Percentiles rank a stretch among this genome's conserved stretches.
Conservation (phyloP, 2,113 vertebrate species). For the Benthochromis sp. region DNA sequence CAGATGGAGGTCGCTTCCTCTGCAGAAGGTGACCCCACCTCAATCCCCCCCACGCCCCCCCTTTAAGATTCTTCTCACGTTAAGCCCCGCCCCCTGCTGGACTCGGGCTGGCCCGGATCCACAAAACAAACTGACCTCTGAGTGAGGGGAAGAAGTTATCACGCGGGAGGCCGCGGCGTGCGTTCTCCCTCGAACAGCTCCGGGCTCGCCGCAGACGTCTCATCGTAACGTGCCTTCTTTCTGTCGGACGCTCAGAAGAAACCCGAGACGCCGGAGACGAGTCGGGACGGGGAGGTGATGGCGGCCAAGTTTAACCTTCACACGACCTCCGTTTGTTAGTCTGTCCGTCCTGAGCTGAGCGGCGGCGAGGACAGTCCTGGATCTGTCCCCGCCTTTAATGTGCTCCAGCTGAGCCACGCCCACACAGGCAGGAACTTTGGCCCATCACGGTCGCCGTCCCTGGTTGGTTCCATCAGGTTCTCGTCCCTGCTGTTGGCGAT, state of each 20-base stretch:
- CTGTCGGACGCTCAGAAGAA: neutral
- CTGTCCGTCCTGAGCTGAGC: neutral
- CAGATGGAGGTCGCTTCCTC: neutral
- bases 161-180: neutral
- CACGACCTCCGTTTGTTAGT: neutral
- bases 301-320: neutral
- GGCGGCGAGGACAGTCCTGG: neutral
- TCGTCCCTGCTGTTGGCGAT: neutral
- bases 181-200: neutral
- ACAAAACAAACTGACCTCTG: neutral
- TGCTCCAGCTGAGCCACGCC: neutral
- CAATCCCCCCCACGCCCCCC: neutral
- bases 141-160: neutral
- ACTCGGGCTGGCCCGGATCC: slow-evolving; percentile 40
- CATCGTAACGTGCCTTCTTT: slow-evolving; percentile 38
- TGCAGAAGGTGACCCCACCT: neutral
- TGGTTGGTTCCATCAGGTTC: neutral
- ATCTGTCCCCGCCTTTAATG: neutral
- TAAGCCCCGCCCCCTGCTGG: neutral
- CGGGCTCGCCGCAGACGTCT: neutral
- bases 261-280: neutral
- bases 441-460: accelerated
- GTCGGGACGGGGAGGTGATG: neutral
- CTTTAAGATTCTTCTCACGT: neutral
- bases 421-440: neutral